Evolutionary conservation across 2,797 vertebrate species (phyloP).

Genomic region (Thaleichthys pacificus): DNA sequence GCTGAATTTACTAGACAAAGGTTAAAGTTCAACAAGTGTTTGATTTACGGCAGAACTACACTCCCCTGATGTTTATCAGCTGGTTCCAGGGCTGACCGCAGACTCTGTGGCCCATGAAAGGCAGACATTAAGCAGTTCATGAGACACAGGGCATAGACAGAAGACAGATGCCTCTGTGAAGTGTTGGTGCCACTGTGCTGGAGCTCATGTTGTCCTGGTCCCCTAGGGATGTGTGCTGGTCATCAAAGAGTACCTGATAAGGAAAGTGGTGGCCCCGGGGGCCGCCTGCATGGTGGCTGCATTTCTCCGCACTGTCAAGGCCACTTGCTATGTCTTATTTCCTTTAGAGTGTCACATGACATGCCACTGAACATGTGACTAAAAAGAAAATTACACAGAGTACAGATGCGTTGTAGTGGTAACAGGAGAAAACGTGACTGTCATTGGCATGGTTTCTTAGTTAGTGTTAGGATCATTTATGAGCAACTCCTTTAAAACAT

Average conservation of each 20-base stretch:
- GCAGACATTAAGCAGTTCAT: not conserved
- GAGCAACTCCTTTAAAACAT: not conserved
- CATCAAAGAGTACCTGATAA: conserved; percentile 12
- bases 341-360: not conserved
- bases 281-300: not conserved
- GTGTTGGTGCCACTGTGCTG: not conserved
- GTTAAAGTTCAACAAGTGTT: conserved; percentile 3
- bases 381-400: no score
- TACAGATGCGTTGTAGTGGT: no score
- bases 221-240: conserved; percentile 13
- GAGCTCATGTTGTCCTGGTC: not conserved
- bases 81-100: conserved; percentile 3
- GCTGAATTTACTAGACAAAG: no score
- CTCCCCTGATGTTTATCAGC: conserved; percentile 11
- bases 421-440: no score
- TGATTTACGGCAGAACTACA: not conserved
- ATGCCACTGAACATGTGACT: not conserved
- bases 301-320: not conserved
- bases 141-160: not conserved
- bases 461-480: not conserved
- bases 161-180: not conserved
- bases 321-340: not conserved
- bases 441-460: not conserved
- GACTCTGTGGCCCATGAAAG: conserved; percentile 1
- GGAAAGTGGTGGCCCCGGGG: not conserved